Percentiles rank a stretch among this genome's conserved stretches.
Evolutionary conservation across 2,113 vertebrate genomes (phyloP).

Genomic region (Dolichallabes microphthalmus): DNA sequence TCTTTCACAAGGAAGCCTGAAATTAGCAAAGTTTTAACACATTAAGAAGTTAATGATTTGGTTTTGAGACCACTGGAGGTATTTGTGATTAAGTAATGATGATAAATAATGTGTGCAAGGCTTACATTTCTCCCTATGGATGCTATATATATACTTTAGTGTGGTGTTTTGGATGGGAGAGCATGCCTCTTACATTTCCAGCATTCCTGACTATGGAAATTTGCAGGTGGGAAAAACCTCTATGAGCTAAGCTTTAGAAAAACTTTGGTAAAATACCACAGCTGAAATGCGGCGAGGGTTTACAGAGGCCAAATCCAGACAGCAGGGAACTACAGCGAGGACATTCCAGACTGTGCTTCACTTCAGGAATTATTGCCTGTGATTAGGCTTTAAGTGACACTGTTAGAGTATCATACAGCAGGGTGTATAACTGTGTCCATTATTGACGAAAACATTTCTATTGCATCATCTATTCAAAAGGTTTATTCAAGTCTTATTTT

Average conservation of each 20-base stretch:
- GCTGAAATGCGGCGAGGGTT: conserved; percentile 13
- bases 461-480: not conserved
- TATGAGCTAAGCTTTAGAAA: conserved; percentile 39
- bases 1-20: not conserved
- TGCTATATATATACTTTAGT: conserved; percentile 15
- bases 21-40: not conserved
- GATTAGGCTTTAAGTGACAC: not conserved
- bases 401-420: not conserved
- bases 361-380: not conserved
- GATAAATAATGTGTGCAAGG: not conserved
- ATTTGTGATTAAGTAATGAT: not conserved
- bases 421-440: not conserved
- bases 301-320: not conserved
- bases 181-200: conserved; percentile 34
- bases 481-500: not conserved
- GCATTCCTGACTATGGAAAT: conserved; percentile 45
- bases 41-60: not conserved
- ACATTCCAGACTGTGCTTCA: not conserved
- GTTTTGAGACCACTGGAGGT: not conserved
- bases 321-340: not conserved
- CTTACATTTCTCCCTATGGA: not conserved
- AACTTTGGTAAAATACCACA: conserved; percentile 23
- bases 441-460: not conserved
- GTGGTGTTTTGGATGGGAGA: conserved; percentile 8
- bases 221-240: conserved; percentile 46